phyloP scores from a whole-genome alignment of 1,140 invertebrate species.

The Macrobrachium rosenbergii region DNA sequence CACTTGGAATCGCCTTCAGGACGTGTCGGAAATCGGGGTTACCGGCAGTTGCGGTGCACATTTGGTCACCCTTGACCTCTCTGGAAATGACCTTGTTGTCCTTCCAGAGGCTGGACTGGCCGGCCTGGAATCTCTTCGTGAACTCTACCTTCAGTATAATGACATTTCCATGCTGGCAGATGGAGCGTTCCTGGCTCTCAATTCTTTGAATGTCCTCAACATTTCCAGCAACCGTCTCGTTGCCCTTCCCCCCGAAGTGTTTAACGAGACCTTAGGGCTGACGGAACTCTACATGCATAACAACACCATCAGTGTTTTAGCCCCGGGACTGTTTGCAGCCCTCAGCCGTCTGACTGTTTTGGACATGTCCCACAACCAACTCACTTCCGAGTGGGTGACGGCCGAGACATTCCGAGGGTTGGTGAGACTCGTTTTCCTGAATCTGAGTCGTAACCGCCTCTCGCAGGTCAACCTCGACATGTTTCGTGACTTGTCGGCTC shows the following conservation, averaged over 20 bases:
- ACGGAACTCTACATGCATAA: constrained; percentile 82
- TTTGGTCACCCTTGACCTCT: constrained; percentile 80
- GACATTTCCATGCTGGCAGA: constrained; percentile 75
- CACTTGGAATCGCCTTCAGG: constrained; percentile 83
- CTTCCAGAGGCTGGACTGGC: constrained; percentile 74
- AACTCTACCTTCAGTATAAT: constrained; percentile 68
- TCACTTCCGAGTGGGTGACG: constrained; percentile 83
- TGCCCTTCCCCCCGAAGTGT: constrained; percentile 81
- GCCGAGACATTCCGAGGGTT: constrained; percentile 86
- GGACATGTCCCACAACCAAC: constrained; percentile 86
- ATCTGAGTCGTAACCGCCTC: constrained; percentile 88
- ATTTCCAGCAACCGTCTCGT: constrained; percentile 84
- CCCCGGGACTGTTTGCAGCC: constrained; percentile 81
- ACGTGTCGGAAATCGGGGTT: constrained; percentile 85
- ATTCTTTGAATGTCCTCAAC: constrained; percentile 82
- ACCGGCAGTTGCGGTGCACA: constrained; percentile 82
- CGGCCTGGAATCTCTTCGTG: constrained; percentile 70
- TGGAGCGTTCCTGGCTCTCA: constrained; percentile 83
- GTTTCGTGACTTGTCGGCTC: constrained; percentile 88
- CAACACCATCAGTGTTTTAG: constrained; percentile 81
- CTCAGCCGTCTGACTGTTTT: constrained; percentile 82
- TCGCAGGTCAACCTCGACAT: constrained; percentile 85
- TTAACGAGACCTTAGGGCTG: constrained; percentile 73
- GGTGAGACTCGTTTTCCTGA: constrained; percentile 85
- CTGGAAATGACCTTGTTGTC: constrained; percentile 84